Conservation (phyloP, 2,113 vertebrate species). For the Oreotrochilus melanogaster region DNA sequence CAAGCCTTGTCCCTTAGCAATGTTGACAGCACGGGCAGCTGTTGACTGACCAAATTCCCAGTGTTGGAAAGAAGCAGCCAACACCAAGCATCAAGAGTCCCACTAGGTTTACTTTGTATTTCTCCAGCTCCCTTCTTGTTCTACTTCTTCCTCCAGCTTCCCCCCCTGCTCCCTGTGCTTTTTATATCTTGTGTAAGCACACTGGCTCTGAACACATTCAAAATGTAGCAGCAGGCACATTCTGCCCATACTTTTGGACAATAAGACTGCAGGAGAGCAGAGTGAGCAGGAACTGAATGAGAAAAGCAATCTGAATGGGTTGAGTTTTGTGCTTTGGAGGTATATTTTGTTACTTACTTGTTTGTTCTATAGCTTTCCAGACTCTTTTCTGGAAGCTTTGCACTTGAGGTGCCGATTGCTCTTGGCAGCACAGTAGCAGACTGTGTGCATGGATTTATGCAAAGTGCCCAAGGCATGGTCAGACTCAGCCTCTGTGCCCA, state of each 20-base stretch:
- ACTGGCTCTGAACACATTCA: background rate
- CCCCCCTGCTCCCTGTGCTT: background rate
- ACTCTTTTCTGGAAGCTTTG: background rate
- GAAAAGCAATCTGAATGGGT: background rate
- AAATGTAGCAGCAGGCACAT: background rate
- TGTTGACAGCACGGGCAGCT: background rate
- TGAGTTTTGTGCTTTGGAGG: background rate
- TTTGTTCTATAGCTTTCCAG: background rate
- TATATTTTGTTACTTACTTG: background rate
- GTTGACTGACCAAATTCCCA: background rate
- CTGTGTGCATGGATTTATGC: background rate
- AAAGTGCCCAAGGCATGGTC: slow-evolving; percentile 34
- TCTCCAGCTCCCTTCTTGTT: background rate
- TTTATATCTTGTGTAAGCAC: background rate
- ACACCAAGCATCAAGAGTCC: rapidly evolving
- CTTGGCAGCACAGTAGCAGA: background rate
- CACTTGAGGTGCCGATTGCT: background rate
- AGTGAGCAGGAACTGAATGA: background rate
- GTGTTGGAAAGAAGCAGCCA: background rate
- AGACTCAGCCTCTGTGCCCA: slow-evolving; percentile 44
- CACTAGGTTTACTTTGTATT: background rate
- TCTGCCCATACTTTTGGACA: background rate
- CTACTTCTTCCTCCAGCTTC: background rate
- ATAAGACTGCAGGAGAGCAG: background rate
- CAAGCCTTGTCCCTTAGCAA: background rate